Evolutionary conservation across 2,797 vertebrate genomes (phyloP).

Genomic region (Orientallactaga sibirica): DNA sequence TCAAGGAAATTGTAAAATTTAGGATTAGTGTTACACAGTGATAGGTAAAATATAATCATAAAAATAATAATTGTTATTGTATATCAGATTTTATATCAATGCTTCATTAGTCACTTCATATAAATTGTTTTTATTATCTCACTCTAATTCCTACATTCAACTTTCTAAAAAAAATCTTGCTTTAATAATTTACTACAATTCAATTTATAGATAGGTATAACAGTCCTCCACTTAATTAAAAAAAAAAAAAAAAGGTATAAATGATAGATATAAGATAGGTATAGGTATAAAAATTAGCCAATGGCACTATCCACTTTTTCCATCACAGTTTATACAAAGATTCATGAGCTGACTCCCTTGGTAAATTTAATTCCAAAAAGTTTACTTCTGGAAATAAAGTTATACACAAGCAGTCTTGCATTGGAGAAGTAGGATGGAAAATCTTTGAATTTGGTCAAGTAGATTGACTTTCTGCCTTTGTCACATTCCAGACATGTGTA

Average conservation of each 20-base stretch:
- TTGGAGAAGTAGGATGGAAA: background rate
- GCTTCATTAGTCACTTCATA: background rate
- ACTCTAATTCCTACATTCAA: background rate
- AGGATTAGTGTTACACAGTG: background rate
- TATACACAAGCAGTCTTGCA: background rate
- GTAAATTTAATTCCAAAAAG: background rate
- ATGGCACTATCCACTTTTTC: background rate
- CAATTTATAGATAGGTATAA: background rate
- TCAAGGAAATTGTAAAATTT: background rate
- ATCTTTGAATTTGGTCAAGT: background rate
- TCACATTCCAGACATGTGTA: background rate
- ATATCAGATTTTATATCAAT: background rate
- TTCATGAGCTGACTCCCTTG: background rate
- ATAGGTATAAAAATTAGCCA: conserved; percentile 4
- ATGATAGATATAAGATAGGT: no score
- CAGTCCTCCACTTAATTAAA: background rate
- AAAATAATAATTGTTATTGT: background rate
- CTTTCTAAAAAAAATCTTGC: background rate
- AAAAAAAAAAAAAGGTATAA: no score
- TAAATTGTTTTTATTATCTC: background rate
- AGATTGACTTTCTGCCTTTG: background rate
- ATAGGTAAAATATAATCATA: background rate
- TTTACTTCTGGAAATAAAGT: background rate
- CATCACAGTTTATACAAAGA: background rate
- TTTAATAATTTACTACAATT: conserved; percentile 15